Percentiles rank a stretch among this genome's conserved stretches.
These are phyloP conservation scores for Festucalex cinctus DNA, from an alignment of 2,113 vertebrate genomes.

Conservation along the genomic window DNA sequence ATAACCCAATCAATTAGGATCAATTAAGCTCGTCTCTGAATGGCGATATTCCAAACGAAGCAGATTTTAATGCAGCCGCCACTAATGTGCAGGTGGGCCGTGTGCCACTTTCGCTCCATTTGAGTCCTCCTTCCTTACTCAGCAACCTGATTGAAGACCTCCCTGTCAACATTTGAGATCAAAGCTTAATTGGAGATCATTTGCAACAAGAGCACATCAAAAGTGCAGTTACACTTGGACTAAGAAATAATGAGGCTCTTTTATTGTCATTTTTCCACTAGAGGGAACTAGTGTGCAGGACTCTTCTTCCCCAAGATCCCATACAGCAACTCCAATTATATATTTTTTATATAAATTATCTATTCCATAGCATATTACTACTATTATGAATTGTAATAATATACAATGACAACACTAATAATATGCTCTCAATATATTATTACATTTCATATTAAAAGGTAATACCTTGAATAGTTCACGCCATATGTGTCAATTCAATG, in stretches of 20 bases:
- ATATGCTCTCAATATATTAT: background rate
- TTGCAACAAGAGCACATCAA: background rate
- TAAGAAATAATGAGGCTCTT: background rate
- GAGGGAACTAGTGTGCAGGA: constrained; percentile 65
- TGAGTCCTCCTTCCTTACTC: constrained; percentile 50
- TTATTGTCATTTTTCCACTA: constrained; percentile 58
- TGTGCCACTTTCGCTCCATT: constrained; percentile 63
- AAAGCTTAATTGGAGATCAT: constrained; percentile 11
- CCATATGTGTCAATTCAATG: background rate
- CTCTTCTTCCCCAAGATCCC: background rate
- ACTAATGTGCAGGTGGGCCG: constrained; percentile 61
- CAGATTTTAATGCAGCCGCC: constrained; percentile 70
- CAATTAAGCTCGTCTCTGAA: constrained; percentile 65
- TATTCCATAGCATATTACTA: background rate
- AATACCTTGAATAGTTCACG: background rate
- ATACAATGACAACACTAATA: background rate
- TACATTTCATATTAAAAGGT: background rate
- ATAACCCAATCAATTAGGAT: constrained; percentile 75
- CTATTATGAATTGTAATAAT: background rate
- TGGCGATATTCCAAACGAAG: constrained; percentile 67
- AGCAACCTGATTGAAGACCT: constrained; percentile 54
- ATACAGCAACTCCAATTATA: background rate
- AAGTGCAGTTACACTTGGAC: background rate
- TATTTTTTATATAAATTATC: background rate
- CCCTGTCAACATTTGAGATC: constrained; percentile 39